Base-by-base conservation (phyloP, 2,113 vertebrate species). In the Osmerus mordax region DNA sequence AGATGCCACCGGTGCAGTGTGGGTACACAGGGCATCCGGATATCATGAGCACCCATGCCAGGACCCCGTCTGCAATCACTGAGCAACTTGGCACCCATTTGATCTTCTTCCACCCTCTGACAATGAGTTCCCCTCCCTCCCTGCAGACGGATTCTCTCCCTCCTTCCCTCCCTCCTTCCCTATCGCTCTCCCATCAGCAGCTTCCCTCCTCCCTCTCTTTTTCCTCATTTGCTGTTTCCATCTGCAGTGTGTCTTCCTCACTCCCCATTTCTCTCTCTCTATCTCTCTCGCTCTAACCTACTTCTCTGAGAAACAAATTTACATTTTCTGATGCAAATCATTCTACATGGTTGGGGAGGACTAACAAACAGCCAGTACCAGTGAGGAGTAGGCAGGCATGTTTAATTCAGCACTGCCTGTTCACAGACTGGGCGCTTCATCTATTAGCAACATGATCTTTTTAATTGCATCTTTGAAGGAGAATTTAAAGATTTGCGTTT, bases 371-470 rank as follows among this genome's bases (percentile, higher is more conserved):
- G 79, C 79, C 75, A 83, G 41, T 47, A 5, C 41, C 9, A 47
- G 41, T 47, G 41, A 8, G 81, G 75, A 83, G 69, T 52, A 81
- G 78, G 74, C 72, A 74, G 67, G 66, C 70, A 86, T 83, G 80
- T 86, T 88, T 83, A 78, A 87, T 89, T 86, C 80, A 89, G 76
- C 61, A 56, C 75, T 54, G 58, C 28, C 78, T 78, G 73, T 85
- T 86, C 60, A 32, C 73, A 15, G 58, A 77, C 71, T 73, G 83
- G 65, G 66, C 67, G 72, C 76, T 83, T 85, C 80, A 89, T 90
- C 84, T 89, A 86, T 91, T 90, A 89, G 84, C 84, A 82, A 87
- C 83, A 84, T 80, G 81, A 83, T 87, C 75, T 78, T 80, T 84
- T 85, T 86, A 88, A 92, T 85, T 89, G 80, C 72, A 70, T 68